Conservation (phyloP, 2,888 invertebrate species). For the Reticulitermes lucifugus region DNA sequence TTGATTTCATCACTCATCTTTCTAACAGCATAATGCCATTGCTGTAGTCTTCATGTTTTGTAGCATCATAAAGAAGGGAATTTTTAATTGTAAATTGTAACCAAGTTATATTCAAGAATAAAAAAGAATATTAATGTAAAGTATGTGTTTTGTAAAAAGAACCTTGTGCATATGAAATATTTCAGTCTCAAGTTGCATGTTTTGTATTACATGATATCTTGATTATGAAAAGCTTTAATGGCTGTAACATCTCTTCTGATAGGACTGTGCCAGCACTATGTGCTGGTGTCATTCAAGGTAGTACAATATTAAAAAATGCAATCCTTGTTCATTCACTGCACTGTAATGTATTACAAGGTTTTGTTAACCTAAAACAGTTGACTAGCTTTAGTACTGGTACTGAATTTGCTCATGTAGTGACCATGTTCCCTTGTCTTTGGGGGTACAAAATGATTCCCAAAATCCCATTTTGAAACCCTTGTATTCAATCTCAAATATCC, state of each 20-base stretch:
- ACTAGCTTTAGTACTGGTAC: no score
- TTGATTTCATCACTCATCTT: constrained; percentile 42
- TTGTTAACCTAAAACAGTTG: no score
- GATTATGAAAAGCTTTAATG: background rate
- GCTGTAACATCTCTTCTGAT: background rate
- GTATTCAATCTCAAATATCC: no score
- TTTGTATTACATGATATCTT: background rate
- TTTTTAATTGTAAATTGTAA: constrained; percentile 55
- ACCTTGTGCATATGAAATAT: constrained; percentile 12
- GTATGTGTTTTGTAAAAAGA: constrained; percentile 11
- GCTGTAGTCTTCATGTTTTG: constrained; percentile 53
- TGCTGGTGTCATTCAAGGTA: background rate
- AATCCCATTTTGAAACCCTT: no score
- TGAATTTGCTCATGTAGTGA: no score
- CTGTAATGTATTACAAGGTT: no score
- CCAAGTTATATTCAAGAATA: constrained; percentile 54
- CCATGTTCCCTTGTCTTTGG: no score
- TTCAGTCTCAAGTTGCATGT: background rate
- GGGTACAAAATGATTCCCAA: no score
- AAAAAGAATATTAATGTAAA: constrained; percentile 46
- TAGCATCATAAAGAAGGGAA: constrained; percentile 51
- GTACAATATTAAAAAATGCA: background rate
- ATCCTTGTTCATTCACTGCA: background rate
- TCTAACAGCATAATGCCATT: constrained; percentile 49
- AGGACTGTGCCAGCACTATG: background rate